A percentile compares a stretch with the other conserved stretches of the same genome.
Evolutionary conservation across 2,797 vertebrate genomes (phyloP).

Genomic region (Crenuchus spilurus): DNA sequence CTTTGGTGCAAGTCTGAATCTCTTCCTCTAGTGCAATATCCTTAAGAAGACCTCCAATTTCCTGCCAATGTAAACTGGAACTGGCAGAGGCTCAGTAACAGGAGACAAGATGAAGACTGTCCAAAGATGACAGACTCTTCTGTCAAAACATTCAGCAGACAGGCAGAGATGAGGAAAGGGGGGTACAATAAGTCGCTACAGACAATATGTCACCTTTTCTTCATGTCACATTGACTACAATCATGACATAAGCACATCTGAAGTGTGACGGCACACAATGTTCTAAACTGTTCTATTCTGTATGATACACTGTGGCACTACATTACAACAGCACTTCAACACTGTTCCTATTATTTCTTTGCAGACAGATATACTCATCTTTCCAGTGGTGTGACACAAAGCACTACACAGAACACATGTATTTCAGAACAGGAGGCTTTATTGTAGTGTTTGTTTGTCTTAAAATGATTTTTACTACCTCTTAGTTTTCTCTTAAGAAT

Average conservation of each 20-base stretch:
- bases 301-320: not conserved
- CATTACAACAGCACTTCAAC: not conserved
- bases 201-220: constrained; percentile 37
- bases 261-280: constrained; percentile 1
- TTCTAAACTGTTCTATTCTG: not conserved
- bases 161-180: not conserved
- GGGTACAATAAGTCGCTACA: constrained; percentile 41
- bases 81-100: not conserved
- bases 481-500: too few species aligned
- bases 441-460: too few species aligned
- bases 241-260: not conserved
- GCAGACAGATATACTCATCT: constrained; percentile 1
- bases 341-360: not conserved
- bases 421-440: not conserved
- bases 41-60: not conserved
- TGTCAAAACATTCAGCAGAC: constrained; percentile 71
- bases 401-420: not conserved
- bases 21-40: constrained; percentile 6
- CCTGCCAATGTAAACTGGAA: not conserved
- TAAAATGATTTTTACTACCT: too few species aligned
- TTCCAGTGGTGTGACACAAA: too few species aligned
- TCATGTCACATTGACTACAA: not conserved
- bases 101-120: constrained; percentile 58
- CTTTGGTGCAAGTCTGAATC: not conserved
- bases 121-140: constrained; percentile 75